Evolutionary conservation across 2,113 vertebrate genomes (phyloP).

Genomic region (Fulica atra): DNA sequence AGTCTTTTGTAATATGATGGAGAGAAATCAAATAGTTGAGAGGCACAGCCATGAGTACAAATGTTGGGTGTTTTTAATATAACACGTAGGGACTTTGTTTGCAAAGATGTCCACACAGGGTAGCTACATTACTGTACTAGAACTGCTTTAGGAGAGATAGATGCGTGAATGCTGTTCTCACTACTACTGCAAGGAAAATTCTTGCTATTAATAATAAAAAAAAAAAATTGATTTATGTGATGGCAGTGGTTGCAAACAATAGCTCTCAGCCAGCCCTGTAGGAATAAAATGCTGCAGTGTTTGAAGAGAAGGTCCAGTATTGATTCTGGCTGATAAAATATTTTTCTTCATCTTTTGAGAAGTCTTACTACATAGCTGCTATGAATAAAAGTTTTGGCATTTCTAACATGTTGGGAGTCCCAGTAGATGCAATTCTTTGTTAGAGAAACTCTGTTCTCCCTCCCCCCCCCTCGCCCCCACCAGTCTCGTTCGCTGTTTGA

Average conservation of each 20-base stretch:
- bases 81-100: background rate
- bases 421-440: background rate
- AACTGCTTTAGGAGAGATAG: background rate
- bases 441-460: background rate
- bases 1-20: background rate
- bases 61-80: background rate
- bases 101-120: background rate
- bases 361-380: background rate
- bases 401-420: background rate
- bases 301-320: constrained; percentile 14
- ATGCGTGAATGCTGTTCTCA: background rate
- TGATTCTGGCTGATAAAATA: constrained; percentile 48
- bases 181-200: background rate
- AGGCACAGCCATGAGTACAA: background rate
- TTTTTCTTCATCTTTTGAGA: constrained; percentile 39
- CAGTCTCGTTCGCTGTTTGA: background rate
- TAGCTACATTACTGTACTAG: background rate
- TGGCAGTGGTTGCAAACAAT: background rate
- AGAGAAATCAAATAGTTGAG: background rate
- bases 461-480: background rate
- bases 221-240: background rate
- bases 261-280: background rate
- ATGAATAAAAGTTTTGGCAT: background rate
- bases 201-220: constrained; percentile 3
- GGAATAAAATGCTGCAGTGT: background rate